Evolutionary conservation across 2,888 invertebrate genomes (phyloP), one percentile per base, ranked within the genome.

Genomic region (Bombylius major): DNA sequence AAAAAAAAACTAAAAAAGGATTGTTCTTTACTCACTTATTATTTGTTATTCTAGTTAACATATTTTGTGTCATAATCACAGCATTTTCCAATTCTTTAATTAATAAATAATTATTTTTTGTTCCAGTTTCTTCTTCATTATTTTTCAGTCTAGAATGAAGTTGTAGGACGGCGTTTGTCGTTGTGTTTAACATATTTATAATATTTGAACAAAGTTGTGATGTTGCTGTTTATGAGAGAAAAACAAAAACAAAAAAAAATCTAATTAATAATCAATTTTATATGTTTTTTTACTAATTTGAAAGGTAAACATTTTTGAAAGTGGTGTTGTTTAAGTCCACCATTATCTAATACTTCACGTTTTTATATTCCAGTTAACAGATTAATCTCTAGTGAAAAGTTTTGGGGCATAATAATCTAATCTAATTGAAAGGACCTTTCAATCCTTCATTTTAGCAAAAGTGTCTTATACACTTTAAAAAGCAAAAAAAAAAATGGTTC

Each of bases 161-260:
- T 65, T 75, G 71, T 64, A 75, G 64, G 47, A 71, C 74, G 56
- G 72, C 70, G 61, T 72, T 73, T 47, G 75, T 73, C 55, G 75
- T 73, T 42, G 69, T 69, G 63, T 73, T 73, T 59, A 75, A 65
- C 68, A 79, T 76, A 60, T 79, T 78, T 53, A 82, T 81, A 59
- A 82, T 77, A 66, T 82, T 80, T 63, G 77, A 76, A 66, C 82
- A 81, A 59, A 82, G 71, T 69, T 82, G 81, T 56, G 78, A 78
- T 56, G 82, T 82, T 56, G 82, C 83, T 83, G 69, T 31, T 49
- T 42, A 8, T 8, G 8, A 36, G 4, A 36, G 4, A 4, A 42
- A 42, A 42, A 50, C 5, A 47, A 14, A 50, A 51, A 42, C 8
- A 39, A 52, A 42, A 39, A 39, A 39, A 39, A 8, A 39, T 36